Conservation (phyloP, 2,797 vertebrate species). For the Atherinosoma microstoma region DNA sequence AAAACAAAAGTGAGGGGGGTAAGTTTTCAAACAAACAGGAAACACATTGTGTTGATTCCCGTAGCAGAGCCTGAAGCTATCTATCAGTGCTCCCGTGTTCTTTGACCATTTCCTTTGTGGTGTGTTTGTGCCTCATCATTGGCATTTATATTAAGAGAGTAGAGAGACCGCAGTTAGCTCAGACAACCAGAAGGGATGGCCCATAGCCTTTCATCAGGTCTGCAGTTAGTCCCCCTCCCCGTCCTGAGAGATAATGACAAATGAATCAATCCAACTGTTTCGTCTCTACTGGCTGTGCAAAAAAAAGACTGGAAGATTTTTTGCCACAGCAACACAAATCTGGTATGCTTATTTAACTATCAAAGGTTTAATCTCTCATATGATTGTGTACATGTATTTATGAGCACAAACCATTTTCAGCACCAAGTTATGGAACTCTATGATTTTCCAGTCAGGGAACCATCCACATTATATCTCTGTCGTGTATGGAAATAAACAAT, state of each 20-base stretch:
- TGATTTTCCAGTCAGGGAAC: too few relatives aligned
- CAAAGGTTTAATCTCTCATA: background rate
- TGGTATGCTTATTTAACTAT: background rate
- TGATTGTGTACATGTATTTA: background rate
- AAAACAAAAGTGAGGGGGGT: background rate
- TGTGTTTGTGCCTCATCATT: slow-evolving; percentile 33
- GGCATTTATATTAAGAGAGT: slow-evolving; percentile 46
- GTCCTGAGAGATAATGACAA: background rate
- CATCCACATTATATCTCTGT: background rate
- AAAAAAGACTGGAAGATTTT: too few relatives aligned
- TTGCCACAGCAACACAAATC: background rate
- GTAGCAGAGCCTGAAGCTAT: slow-evolving; percentile 34
- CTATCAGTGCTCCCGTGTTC: slow-evolving; percentile 21
- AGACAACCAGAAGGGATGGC: background rate
- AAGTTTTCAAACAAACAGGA: slow-evolving; percentile 6
- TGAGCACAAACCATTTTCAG: background rate
- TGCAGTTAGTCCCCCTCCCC: background rate
- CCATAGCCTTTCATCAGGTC: background rate
- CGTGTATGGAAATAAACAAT: background rate
- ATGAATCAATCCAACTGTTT: background rate
- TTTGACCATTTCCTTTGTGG: slow-evolving; percentile 16
- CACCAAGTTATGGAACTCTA: too few relatives aligned
- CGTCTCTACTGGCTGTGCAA: background rate
- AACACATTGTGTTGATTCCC: slow-evolving; percentile 23
- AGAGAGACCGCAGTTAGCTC: slow-evolving; percentile 14